Base-by-base conservation (phyloP, 2,888 invertebrate genomes). In the Lymantria dispar region DNA sequence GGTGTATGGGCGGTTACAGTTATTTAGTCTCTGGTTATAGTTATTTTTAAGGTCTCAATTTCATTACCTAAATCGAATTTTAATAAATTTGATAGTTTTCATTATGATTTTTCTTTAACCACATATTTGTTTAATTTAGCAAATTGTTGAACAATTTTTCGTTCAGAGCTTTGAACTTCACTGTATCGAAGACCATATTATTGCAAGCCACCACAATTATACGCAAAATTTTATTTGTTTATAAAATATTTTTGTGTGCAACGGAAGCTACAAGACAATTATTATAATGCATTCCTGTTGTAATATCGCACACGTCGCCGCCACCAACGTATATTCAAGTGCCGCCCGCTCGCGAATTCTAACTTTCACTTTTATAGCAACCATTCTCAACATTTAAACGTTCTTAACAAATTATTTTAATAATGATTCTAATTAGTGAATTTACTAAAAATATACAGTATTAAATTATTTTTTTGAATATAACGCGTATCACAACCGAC, bases 231-330 rank as follows among this genome's bases (percentile, higher is more conserved):
- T 12, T 38, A 2, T 53, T 10, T 62, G 69, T 62, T 56, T n/a
- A n/a, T n/a, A n/a, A n/a, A n/a, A n/a, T n/a, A n/a, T n/a, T n/a
- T n/a, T 48, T 42, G 50, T 62, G 54, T 68, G 62, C 69, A 74
- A 62, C 66, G 72, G 72, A 78, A 74, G 54, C 60, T 57, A 61
- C 61, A 22, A n/a, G n/a, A 62, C 56, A 58, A 63, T 5, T 68
- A 76, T 74, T 72, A 64, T 68, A 64, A 56, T 62, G 67, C 76
- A 75, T 78, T 76, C 71, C 72, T 67, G 56, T 55, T 53, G 56
- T 56, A 68, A 56, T 45, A 50, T 15, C 51, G 52, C 43, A 42
- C 57, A 45, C 43, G 44, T 49, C 39, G 48, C 38, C 39, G 48
- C 38, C 49, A 43, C 53, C 42, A 54, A 48, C 47, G 52, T 38